A percentile compares a stretch with the other conserved stretches of the same genome.
These are phyloP conservation scores for Eupithecia dodoneata DNA, from an alignment of 2,888 invertebrate species.

Conservation along the genomic window DNA sequence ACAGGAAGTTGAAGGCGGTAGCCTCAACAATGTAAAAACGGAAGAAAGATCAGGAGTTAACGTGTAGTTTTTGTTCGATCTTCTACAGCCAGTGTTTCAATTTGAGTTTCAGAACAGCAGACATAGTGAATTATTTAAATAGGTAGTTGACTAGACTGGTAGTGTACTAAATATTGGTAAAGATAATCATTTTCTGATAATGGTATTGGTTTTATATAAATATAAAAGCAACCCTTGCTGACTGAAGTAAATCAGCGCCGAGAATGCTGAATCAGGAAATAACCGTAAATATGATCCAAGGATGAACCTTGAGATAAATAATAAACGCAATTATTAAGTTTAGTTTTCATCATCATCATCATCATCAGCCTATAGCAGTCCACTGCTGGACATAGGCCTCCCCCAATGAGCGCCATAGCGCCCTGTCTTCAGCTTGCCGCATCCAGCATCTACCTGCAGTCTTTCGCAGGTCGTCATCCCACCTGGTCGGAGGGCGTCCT, in stretches of 20 bases:
- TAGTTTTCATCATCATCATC: too few species aligned
- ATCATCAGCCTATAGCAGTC: too few species aligned
- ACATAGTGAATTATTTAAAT: background rate
- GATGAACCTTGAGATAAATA: background rate
- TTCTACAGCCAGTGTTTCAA: background rate
- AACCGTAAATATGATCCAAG: background rate
- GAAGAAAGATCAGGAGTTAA: background rate
- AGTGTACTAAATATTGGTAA: background rate
- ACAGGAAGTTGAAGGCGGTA: background rate
- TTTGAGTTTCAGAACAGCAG: background rate
- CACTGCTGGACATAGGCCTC: too few species aligned
- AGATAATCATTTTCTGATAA: too few species aligned
- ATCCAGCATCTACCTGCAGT: too few species aligned
- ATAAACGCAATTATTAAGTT: background rate
- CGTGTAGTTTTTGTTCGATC: constrained; percentile 1
- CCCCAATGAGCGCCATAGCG: too few species aligned
- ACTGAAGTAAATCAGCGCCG: background rate
- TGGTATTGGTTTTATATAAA: too few species aligned
- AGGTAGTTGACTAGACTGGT: background rate
- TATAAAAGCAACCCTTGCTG: background rate
- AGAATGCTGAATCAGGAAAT: background rate
- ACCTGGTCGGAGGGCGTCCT: too few species aligned
- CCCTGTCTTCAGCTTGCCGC: too few species aligned
- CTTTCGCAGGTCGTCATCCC: too few species aligned
- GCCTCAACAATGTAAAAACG: background rate